These are phyloP conservation scores for Cephus pulcher DNA, from an alignment of 2,888 invertebrate genomes.

Conservation along the genomic window DNA sequence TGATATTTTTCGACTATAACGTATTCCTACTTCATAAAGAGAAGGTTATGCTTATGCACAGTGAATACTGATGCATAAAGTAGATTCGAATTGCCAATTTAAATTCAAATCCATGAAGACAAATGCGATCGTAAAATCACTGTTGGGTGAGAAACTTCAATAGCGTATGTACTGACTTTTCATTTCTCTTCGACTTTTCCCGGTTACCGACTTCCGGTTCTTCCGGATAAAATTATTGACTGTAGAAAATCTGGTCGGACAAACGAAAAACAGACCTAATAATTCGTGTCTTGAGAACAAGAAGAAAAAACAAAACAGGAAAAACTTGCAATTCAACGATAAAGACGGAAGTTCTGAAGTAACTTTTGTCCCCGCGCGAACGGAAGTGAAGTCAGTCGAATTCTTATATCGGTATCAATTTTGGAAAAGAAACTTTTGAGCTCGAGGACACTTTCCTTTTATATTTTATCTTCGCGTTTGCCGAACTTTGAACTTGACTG, in stretches of 20 bases:
- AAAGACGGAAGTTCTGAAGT: not conserved
- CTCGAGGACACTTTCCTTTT: not conserved
- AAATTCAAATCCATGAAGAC: not conserved
- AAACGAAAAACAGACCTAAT: not conserved
- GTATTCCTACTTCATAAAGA: not conserved
- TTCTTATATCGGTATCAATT: not conserved
- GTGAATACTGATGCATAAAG: not conserved
- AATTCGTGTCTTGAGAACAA: not conserved
- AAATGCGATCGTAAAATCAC: not conserved
- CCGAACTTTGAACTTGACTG: not conserved
- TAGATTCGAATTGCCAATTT: not conserved
- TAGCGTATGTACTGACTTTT: not conserved
- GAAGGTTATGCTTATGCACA: not conserved
- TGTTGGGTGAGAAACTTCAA: not conserved
- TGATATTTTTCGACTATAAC: not conserved
- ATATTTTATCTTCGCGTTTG: not conserved
- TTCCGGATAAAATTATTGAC: not conserved
- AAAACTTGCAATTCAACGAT: not conserved
- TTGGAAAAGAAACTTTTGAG: not conserved
- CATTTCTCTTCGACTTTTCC: not conserved
- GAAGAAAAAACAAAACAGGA: not conserved
- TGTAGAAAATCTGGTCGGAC: not conserved
- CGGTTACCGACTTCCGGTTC: not conserved
- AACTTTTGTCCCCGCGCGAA: not conserved
- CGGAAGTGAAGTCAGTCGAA: not conserved